These are phyloP conservation scores for Heteropelma amictum DNA, from an alignment of 2,888 invertebrate species.

Conservation along the genomic window DNA sequence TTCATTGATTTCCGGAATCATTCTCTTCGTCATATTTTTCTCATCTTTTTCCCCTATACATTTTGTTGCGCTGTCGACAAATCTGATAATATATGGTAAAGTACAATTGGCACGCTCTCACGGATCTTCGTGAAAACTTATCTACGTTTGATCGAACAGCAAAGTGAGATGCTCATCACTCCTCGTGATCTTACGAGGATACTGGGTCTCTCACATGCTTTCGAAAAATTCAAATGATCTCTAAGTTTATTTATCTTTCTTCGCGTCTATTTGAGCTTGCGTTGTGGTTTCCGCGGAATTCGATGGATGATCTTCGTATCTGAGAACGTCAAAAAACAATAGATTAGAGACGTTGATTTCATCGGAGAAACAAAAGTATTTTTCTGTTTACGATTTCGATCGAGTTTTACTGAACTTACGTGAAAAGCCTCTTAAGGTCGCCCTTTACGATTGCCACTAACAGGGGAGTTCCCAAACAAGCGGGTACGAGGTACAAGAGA, in stretches of 20 bases:
- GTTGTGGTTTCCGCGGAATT: conserved; percentile 74
- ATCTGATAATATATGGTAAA: background rate
- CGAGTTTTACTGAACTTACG: too few species aligned
- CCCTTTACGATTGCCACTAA: conserved; percentile 93
- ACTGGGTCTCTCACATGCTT: background rate
- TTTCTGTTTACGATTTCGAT: too few species aligned
- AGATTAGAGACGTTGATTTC: background rate
- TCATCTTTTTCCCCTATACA: background rate
- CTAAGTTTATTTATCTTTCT: conserved; percentile 69
- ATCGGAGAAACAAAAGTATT: too few species aligned
- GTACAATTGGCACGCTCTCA: conserved; percentile 23
- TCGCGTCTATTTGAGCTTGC: conserved; percentile 68
- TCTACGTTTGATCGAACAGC: conserved; percentile 3
- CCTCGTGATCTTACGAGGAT: background rate
- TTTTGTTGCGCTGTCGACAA: conserved; percentile 29
- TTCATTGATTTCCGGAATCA: conserved; percentile 38
- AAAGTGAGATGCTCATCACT: conserved; percentile 1
- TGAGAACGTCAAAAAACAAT: conserved; percentile 65
- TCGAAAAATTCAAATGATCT: background rate
- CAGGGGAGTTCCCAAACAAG: conserved; percentile 94
- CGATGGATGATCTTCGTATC: conserved; percentile 86
- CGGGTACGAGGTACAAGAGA: conserved; percentile 96
- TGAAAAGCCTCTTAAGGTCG: conserved; percentile 92
- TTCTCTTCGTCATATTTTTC: conserved; percentile 1
- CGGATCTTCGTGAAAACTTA: conserved; percentile 6